phyloP scores from a whole-genome alignment of 2,113 vertebrate genomes.

The Xyliphius kryptos region DNA sequence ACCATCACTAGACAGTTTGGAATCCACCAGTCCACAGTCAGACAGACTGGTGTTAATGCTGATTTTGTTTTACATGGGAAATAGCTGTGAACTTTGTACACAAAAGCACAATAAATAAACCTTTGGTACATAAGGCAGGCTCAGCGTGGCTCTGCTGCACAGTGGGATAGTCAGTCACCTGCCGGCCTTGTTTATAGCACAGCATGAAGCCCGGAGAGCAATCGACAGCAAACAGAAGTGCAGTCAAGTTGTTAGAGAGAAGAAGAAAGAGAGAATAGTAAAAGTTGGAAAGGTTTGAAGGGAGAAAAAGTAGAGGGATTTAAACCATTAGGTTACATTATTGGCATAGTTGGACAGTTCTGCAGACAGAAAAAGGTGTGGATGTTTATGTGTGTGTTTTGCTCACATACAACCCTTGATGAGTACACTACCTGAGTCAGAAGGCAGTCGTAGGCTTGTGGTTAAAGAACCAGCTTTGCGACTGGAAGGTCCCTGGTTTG shows the following conservation, averaged over 20 bases:
- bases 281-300: too few species aligned
- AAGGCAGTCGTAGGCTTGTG: too few species aligned
- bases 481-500: too few species aligned
- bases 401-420: conserved; percentile 10
- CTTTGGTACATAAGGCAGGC: conserved; percentile 50
- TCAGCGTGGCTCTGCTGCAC: conserved; percentile 41
- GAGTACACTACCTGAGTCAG: conserved; percentile 66
- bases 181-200: too few species aligned
- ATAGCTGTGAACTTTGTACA: too few species aligned
- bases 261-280: conserved; percentile 14
- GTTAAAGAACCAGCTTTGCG: too few species aligned
- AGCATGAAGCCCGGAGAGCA: too few species aligned
- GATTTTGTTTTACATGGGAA: too few species aligned
- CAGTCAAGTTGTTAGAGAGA: neutral
- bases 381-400: conserved; percentile 25
- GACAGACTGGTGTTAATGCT: too few species aligned
- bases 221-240: conserved; percentile 36
- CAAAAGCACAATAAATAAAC: too few species aligned
- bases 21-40: too few species aligned
- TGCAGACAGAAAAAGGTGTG: conserved; percentile 44
- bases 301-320: conserved; percentile 48
- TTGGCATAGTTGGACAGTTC: conserved; percentile 34
- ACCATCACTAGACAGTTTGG: too few species aligned
- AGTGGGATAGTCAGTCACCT: conserved; percentile 34
- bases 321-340: conserved; percentile 44